phyloP scores from a whole-genome alignment of 2,888 invertebrate species.

The Dusona sp. region DNA sequence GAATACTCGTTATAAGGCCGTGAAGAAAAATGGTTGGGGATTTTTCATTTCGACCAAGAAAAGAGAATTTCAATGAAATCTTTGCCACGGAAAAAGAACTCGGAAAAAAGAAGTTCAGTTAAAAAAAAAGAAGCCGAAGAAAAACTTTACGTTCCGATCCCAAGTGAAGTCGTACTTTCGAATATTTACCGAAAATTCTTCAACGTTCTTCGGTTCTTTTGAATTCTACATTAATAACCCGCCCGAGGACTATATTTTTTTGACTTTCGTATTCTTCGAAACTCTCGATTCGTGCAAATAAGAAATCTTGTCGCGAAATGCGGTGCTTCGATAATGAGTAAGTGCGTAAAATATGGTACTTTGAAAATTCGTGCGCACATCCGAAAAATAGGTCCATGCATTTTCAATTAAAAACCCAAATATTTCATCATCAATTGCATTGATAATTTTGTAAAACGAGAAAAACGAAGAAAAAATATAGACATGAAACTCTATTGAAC shows the following conservation, averaged over 20 bases:
- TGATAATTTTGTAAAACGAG: neutral
- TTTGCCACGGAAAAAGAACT: no score
- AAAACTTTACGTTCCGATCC: neutral
- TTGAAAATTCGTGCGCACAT: constrained; percentile 16
- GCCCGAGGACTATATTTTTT: neutral
- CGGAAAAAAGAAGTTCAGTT: neutral
- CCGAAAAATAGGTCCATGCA: constrained; percentile 14
- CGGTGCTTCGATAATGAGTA: neutral
- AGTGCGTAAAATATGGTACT: neutral
- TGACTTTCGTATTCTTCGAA: neutral
- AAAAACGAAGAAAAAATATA: neutral
- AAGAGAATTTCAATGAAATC: no score
- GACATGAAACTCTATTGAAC: neutral
- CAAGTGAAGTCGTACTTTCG: neutral
- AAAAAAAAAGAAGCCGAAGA: neutral
- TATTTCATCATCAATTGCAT: neutral
- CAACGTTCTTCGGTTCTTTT: neutral
- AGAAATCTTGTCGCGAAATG: constrained; percentile 4
- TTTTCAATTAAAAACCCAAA: neutral
- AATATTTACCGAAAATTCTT: neutral
- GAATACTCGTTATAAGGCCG: no score
- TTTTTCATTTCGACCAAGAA: no score
- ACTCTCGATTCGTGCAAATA: neutral
- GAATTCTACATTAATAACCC: neutral
- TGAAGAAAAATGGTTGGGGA: no score